Evolutionary conservation across 2,888 invertebrate species (phyloP).

Genomic region (Gymnosoma rotundatum): DNA sequence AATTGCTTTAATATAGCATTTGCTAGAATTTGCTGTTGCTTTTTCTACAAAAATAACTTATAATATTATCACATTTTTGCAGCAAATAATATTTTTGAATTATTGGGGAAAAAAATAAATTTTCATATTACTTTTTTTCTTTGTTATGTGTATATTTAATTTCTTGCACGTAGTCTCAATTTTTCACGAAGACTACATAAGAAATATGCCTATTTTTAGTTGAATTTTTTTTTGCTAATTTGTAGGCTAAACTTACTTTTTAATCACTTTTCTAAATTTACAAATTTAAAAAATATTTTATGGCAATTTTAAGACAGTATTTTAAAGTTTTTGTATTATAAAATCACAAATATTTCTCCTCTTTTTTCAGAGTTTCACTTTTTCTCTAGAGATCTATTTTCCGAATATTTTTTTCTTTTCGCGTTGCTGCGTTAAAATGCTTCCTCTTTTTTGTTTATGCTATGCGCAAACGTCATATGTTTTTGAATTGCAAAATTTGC

Average conservation of each 20-base stretch:
- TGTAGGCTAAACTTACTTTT: slow-evolving; percentile 62
- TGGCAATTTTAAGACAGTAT: slow-evolving; percentile 21
- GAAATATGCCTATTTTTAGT: slow-evolving; percentile 24
- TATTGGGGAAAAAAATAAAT: slow-evolving; percentile 36
- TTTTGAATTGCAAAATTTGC: slow-evolving; percentile 32
- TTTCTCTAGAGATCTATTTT: slow-evolving; percentile 61
- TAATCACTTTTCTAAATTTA: slow-evolving; percentile 45
- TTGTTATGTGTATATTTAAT: slow-evolving; percentile 65
- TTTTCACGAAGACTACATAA: slow-evolving; percentile 55
- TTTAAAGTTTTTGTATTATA: slow-evolving; percentile 50
- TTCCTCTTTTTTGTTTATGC: slow-evolving; percentile 51
- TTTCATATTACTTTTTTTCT: slow-evolving; percentile 46
- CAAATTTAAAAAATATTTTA: slow-evolving; percentile 47
- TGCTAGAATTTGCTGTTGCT: slow-evolving; percentile 17
- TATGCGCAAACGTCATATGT: slow-evolving; percentile 45
- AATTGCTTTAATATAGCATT: slow-evolving; percentile 12
- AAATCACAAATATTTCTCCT: slow-evolving; percentile 61
- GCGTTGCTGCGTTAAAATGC: slow-evolving; percentile 46
- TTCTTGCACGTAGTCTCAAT: slow-evolving; percentile 56
- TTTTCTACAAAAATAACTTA: slow-evolving; percentile 43
- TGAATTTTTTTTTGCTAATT: slow-evolving; percentile 31
- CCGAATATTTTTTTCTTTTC: slow-evolving; percentile 51
- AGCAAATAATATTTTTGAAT: slow-evolving; percentile 12
- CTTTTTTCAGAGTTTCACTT: slow-evolving; percentile 57
- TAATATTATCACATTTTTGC: slow-evolving; percentile 27